A percentile compares a stretch with the other conserved stretches of the same genome.
These are phyloP conservation scores for Sinodicranocentrus sp. DNA, from an alignment of 2,888 invertebrate genomes.

Conservation along the genomic window DNA sequence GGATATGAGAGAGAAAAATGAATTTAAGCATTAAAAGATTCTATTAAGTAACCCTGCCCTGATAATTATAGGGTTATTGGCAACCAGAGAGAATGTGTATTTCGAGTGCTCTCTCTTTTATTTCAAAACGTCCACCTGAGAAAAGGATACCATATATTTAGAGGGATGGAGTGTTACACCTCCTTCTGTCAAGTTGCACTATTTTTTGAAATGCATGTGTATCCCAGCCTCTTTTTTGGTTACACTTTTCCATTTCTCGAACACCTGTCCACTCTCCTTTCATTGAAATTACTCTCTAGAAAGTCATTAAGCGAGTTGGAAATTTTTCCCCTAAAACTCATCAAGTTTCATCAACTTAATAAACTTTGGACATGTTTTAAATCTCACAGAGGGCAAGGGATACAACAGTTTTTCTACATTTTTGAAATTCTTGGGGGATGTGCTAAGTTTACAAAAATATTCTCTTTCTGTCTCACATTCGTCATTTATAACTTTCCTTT, in stretches of 20 bases:
- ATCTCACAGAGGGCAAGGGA: too few relatives aligned
- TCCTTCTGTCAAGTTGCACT: conserved; percentile 67
- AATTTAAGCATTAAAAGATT: conserved; percentile 71
- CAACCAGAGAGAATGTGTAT: conserved; percentile 47
- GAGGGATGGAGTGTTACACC: conserved; percentile 67
- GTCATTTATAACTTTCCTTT: too few relatives aligned
- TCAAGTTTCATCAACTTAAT: conserved; percentile 59
- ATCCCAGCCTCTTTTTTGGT: too few relatives aligned
- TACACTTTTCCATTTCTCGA: too few relatives aligned
- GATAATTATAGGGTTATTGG: conserved; percentile 75
- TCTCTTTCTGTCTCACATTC: too few relatives aligned
- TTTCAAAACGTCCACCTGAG: conserved; percentile 65
- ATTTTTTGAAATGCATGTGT: conserved; percentile 37
- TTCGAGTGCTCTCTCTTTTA: conserved; percentile 37
- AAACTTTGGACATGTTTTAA: too few relatives aligned
- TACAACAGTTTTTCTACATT: too few relatives aligned
- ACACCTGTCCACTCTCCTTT: conserved; percentile 65
- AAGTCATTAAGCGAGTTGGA: conserved; percentile 37
- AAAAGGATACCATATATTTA: conserved; percentile 69
- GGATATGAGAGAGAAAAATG: conserved; percentile 57
- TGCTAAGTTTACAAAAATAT: too few relatives aligned
- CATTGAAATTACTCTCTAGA: conserved; percentile 23
- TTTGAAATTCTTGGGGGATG: too few relatives aligned
- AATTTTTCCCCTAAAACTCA: conserved; percentile 26
- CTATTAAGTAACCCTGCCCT: conserved; percentile 76